These are phyloP conservation scores for Gopherus evgoodei DNA, from an alignment of 2,113 vertebrate genomes.

Conservation along the genomic window DNA sequence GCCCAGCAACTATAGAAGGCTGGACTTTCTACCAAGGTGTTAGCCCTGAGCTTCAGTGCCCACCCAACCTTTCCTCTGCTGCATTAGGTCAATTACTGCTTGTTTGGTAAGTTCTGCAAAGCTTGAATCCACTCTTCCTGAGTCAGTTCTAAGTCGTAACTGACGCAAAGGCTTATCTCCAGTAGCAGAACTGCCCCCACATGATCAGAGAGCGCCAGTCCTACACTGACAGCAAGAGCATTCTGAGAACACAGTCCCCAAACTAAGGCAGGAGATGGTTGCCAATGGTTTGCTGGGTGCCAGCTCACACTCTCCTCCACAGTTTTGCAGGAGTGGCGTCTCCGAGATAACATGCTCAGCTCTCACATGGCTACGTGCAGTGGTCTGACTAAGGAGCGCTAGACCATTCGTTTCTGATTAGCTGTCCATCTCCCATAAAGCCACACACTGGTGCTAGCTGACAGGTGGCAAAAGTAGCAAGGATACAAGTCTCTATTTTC, in stretches of 20 bases:
- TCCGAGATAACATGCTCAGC: neutral
- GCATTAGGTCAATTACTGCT: neutral
- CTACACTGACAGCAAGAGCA: rapidly evolving
- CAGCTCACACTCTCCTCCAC: rapidly evolving
- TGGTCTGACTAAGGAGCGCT: neutral
- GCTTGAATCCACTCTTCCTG: neutral
- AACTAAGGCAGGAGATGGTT: rapidly evolving
- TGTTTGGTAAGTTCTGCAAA: neutral
- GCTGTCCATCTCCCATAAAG: neutral
- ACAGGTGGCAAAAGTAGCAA: neutral
- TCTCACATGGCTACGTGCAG: neutral
- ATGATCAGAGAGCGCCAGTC: rapidly evolving
- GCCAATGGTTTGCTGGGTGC: rapidly evolving
- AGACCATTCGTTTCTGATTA: neutral
- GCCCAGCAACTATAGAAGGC: neutral
- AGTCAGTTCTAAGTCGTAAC: neutral
- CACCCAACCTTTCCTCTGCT: neutral
- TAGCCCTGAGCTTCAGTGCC: neutral
- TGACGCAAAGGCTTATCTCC: no score
- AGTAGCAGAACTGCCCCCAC: neutral
- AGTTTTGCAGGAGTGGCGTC: rapidly evolving
- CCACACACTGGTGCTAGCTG: neutral
- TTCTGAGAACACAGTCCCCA: neutral
- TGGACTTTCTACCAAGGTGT: neutral
- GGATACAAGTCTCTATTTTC: neutral